A percentile compares a stretch with the other conserved stretches of the same genome.
phyloP scores from a whole-genome alignment of 2,113 vertebrate species.

The Edolisoma coerulescens region DNA sequence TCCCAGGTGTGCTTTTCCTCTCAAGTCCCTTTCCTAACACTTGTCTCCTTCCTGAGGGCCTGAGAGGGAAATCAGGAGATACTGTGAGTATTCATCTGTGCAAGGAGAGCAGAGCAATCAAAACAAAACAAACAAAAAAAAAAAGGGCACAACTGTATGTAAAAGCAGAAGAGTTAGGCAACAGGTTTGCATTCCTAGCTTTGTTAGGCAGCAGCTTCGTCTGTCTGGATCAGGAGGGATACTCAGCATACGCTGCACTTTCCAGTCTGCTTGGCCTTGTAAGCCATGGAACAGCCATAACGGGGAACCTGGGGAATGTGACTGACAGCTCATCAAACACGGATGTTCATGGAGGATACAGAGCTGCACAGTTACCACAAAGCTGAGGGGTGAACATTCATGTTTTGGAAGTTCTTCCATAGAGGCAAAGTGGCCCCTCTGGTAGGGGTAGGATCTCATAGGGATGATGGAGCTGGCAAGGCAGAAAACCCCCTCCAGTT shows the following conservation, averaged over 20 bases:
- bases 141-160: not conserved
- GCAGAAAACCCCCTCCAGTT: not conserved
- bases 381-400: not conserved
- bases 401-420: not conserved
- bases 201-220: not conserved
- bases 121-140: not conserved
- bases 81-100: not conserved
- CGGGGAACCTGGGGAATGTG: not conserved
- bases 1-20: not conserved
- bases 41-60: not conserved
- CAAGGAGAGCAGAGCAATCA: not conserved
- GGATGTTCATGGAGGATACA: not conserved
- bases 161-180: not conserved
- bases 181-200: not conserved
- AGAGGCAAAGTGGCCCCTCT: not conserved
- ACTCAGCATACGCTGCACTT: not conserved
- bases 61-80: not conserved
- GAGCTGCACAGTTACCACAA: not conserved
- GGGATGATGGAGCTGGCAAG: not conserved
- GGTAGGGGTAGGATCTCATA: not conserved
- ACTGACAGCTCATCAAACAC: not conserved
- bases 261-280: not conserved
- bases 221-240: not conserved
- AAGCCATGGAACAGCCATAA: not conserved
- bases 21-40: not conserved